Evolutionary conservation across 2,113 vertebrate species (phyloP).

Genomic region (Sialia sialis): DNA sequence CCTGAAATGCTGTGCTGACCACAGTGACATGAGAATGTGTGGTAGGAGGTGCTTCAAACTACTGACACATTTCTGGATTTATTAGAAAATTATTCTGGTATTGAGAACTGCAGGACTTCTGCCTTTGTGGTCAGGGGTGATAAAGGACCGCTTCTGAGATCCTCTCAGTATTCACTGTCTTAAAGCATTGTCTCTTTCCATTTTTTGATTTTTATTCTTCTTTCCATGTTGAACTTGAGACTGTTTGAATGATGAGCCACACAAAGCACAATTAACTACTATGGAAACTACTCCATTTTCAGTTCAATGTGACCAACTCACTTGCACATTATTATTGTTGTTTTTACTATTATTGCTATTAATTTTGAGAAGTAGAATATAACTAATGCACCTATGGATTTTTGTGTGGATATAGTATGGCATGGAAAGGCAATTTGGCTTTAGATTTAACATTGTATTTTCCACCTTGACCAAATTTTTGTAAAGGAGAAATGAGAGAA

Average conservation of each 20-base stretch:
- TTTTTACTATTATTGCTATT: not conserved
- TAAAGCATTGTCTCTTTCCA: not conserved
- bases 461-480: not conserved
- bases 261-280: conserved; percentile 62
- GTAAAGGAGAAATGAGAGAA: not conserved
- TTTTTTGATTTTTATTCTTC: not conserved
- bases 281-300: conserved; percentile 48
- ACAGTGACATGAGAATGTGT: not conserved
- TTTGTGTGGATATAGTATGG: not conserved
- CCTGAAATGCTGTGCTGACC: not conserved
- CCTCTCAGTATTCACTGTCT: not conserved
- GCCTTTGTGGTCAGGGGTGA: not conserved
- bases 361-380: not conserved
- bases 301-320: conserved; percentile 20
- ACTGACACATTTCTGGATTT: not conserved
- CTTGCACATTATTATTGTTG: not conserved
- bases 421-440: not conserved
- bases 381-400: not conserved
- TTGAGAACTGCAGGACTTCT: not conserved
- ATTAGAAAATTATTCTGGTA: not conserved
- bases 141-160: not conserved
- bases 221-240: not conserved
- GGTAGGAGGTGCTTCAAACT: not conserved
- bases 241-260: conserved; percentile 22
- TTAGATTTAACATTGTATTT: not conserved